Evolutionary conservation across 2,888 invertebrate species (phyloP), one percentile per base, ranked within the genome.

Genomic region (Drosophila vallismaia): DNA sequence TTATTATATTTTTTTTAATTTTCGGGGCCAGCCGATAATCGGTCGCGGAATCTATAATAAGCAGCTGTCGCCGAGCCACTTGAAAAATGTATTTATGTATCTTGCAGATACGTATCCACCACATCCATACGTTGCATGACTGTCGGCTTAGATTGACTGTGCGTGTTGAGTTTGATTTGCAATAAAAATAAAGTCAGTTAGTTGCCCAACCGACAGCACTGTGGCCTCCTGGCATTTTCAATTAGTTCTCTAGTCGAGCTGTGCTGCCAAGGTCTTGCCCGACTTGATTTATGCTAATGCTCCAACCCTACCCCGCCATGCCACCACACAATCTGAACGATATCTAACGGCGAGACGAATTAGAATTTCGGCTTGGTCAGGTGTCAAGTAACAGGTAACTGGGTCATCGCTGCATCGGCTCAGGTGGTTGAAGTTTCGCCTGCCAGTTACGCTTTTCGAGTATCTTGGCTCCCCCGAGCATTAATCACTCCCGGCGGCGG

Each of bases 61-160:
- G 84, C 84, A 77, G 82, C 86, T 86, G 81, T 82, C 82, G 81
- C 51, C 76, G 75, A 69, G 84, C 53, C 81, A 81, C 82, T 86
- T 86, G 80, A 81, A 78, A 74, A 79, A 86, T 81, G 67, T 60
- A 69, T 69, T 69, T 69, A 71, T 74, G 83, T 82, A 82, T 82
- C 86, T 75, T 48, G 50, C 72, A 73, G 78, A 80, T 76, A 76
- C 63, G 12, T 46, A 68, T 33, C 40, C 40, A 40, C 7, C 40
- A 38, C 26, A 38, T 10, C 46, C 36, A 28, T 44, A 44, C 42
- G 19, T 8, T 56, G 46, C 36, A 75, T 75, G 80, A 69, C 83
- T 71, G 74, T 58, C 57, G 86, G 72, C 79, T 73, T 58, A 66
- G 86, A 83, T 86, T 74, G 83, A 79, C 72, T 77, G 68, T 81